These are phyloP conservation scores for Nibea albiflora DNA, from an alignment of 2,113 vertebrate species.

Conservation along the genomic window DNA sequence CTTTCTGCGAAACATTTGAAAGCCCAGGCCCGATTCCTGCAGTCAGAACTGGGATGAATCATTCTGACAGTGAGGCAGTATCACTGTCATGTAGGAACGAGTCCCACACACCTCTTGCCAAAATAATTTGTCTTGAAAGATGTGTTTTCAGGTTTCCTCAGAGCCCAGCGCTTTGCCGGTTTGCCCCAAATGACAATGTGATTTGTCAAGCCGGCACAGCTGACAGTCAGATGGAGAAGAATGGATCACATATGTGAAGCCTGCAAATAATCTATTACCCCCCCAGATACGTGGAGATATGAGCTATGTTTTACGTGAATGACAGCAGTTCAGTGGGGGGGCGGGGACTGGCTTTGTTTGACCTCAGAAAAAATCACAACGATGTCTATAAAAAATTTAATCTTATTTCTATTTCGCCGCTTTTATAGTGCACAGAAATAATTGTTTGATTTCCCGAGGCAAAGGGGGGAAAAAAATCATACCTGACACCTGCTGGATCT, in stretches of 20 bases:
- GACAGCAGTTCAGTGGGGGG: background rate
- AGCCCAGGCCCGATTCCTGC: constrained; percentile 6
- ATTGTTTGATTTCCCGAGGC: constrained; percentile 2
- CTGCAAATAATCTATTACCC: constrained; percentile 9
- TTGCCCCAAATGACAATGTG: constrained; percentile 23
- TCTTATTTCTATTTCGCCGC: background rate
- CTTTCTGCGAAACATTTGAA: background rate
- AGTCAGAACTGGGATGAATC: constrained; percentile 8
- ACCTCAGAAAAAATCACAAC: background rate
- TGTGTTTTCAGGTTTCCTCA: constrained; percentile 26
- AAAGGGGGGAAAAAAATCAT: background rate
- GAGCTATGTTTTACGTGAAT: background rate
- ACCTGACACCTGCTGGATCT: background rate
- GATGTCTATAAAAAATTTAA: too few relatives aligned
- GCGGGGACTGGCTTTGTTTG: background rate
- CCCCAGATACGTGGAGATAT: constrained; percentile 4
- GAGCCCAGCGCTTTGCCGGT: constrained; percentile 3
- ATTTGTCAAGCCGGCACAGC: constrained; percentile 35
- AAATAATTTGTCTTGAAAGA: constrained; percentile 19
- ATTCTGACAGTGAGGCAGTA: constrained; percentile 16
- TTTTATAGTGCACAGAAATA: background rate
- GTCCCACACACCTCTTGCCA: constrained; percentile 21
- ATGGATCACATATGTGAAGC: constrained; percentile 26
- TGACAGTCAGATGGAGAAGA: constrained; percentile 39
- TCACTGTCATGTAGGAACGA: constrained; percentile 24